Conservation (phyloP, 2,797 vertebrate genomes). For the Hirundo rustica region DNA sequence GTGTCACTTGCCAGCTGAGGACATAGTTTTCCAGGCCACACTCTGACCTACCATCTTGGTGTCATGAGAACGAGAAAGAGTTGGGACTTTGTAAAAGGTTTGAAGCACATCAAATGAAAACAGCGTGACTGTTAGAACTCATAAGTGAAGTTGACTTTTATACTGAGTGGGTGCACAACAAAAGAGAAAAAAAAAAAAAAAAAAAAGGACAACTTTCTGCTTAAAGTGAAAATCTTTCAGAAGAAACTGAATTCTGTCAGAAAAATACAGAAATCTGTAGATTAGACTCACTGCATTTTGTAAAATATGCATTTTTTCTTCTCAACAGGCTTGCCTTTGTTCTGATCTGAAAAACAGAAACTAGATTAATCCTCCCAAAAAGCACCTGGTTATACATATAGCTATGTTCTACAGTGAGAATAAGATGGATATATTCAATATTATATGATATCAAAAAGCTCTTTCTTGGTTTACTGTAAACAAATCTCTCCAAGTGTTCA, state of each 20-base stretch:
- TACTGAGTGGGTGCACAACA: background rate
- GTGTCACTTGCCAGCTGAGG: background rate
- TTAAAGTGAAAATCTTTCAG: background rate
- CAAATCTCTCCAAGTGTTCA: background rate
- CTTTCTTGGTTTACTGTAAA: background rate
- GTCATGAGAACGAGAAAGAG: slow-evolving; percentile 32
- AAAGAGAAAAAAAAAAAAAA: background rate
- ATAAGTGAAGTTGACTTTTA: background rate
- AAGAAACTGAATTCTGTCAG: background rate
- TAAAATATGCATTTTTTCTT: background rate
- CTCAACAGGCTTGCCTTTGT: background rate
- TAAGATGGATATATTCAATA: background rate
- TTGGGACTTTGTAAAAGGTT: background rate
- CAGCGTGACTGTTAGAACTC: background rate
- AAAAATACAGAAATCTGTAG: background rate
- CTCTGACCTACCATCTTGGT: slow-evolving; percentile 6
- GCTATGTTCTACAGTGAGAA: background rate
- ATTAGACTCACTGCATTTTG: background rate
- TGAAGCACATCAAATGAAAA: slow-evolving; percentile 27
- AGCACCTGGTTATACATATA: background rate
- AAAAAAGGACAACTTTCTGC: background rate
- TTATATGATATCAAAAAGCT: background rate
- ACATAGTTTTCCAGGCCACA: slow-evolving; percentile 23
- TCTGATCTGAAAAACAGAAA: background rate
- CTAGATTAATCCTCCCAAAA: background rate